These are phyloP conservation scores for Rosalia funebris DNA, from an alignment of 2,888 invertebrate species.

Conservation along the genomic window DNA sequence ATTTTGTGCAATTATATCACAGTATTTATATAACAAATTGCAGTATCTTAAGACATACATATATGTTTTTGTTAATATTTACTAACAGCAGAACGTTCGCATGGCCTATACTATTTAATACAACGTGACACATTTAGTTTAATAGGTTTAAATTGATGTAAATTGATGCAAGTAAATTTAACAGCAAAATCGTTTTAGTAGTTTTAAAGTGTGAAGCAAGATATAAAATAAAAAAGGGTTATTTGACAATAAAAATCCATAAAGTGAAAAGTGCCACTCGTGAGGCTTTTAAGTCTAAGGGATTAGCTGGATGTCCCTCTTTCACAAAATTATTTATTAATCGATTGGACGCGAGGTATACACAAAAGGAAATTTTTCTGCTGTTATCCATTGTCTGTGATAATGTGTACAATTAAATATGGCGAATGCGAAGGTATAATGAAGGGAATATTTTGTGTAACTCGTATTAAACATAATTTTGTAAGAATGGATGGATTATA, in stretches of 20 bases:
- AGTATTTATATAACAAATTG: no score
- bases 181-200: constrained; percentile 16
- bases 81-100: neutral
- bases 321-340: constrained; percentile 29
- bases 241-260: constrained; percentile 23
- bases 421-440: no score
- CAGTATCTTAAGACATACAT: no score
- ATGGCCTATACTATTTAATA: neutral
- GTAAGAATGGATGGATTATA: no score
- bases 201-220: constrained; percentile 8
- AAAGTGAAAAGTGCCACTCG: constrained; percentile 17
- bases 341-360: constrained; percentile 24
- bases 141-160: constrained; percentile 10
- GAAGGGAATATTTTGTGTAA: no score
- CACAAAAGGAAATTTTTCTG: constrained; percentile 17
- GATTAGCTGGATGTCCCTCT: constrained; percentile 23
- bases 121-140: neutral
- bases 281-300: constrained; percentile 23
- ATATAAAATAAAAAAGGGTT: constrained; percentile 8
- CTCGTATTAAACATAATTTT: no score
- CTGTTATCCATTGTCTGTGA: no score
- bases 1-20: no score
- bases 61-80: neutral
- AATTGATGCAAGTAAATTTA: constrained; percentile 20
- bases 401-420: no score